A percentile compares a stretch with the other conserved stretches of the same genome.
These are phyloP conservation scores for Cylloceria caligata DNA, from an alignment of 2,888 invertebrate genomes.

Conservation along the genomic window DNA sequence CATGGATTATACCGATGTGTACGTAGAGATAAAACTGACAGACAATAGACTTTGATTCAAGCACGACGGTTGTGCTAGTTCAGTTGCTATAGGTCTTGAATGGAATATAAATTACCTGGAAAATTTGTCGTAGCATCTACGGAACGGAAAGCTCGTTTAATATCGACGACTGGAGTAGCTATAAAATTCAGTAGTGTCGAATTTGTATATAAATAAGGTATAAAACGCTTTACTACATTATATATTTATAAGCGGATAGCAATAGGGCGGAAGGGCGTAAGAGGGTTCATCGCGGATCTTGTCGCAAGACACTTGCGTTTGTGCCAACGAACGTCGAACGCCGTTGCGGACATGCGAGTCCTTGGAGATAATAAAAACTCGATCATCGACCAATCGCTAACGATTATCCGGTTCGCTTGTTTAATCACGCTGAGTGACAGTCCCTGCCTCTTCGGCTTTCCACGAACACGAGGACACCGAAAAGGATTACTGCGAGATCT, in stretches of 20 bases:
- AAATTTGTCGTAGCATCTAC: not conserved
- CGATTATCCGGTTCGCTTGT: constrained; percentile 58
- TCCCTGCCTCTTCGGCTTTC: too few relatives aligned
- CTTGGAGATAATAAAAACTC: not conserved
- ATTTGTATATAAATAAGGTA: not conserved
- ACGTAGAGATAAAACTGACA: not conserved
- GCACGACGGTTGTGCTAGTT: not conserved
- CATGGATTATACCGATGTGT: not conserved
- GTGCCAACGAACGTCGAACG: constrained; percentile 16
- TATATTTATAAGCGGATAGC: not conserved
- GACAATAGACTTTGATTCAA: not conserved
- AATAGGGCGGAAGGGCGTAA: not conserved
- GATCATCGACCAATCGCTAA: constrained; percentile 24
- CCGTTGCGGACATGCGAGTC: constrained; percentile 11
- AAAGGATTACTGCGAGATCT: too few relatives aligned
- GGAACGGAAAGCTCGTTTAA: not conserved
- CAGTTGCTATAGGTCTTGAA: not conserved
- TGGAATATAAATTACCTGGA: not conserved
- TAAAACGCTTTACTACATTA: constrained; percentile 6
- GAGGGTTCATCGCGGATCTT: not conserved
- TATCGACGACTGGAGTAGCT: not conserved
- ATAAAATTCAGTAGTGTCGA: not conserved
- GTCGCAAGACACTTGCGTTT: not conserved
- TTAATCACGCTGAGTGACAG: constrained; percentile 32
- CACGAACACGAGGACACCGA: too few relatives aligned